phyloP scores from a whole-genome alignment of 1,140 invertebrate genomes.

The Hetaerina americana region DNA sequence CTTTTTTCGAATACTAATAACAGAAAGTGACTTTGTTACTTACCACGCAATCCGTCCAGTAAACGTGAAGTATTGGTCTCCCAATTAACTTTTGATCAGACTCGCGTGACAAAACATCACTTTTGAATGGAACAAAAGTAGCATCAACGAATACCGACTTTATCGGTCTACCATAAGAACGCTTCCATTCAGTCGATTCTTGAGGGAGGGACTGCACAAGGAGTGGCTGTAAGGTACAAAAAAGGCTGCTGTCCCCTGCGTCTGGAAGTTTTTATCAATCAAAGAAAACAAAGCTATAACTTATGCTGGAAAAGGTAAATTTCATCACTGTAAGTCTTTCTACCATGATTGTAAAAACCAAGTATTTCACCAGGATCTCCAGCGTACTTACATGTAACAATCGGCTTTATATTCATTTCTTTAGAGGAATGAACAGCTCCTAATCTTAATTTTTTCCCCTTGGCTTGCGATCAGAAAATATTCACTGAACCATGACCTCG shows the following conservation, averaged over 20 bases:
- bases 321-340: no score
- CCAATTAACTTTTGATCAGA: conserved; percentile 57
- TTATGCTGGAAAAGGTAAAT: no score
- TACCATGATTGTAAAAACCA: no score
- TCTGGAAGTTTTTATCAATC: conserved; percentile 37
- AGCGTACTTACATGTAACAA: no score
- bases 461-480: no score
- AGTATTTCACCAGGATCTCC: no score
- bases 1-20: background rate
- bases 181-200: conserved; percentile 79
- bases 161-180: conserved; percentile 64
- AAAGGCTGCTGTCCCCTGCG: conserved; percentile 77
- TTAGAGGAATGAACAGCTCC: no score
- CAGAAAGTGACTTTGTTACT: conserved; percentile 23
- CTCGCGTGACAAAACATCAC: conserved; percentile 51
- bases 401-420: no score
- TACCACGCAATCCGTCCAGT: conserved; percentile 87
- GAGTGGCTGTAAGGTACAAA: conserved; percentile 62
- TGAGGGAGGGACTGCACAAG: conserved; percentile 65
- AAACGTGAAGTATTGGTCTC: conserved; percentile 85
- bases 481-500: no score
- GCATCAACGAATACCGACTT: conserved; percentile 75
- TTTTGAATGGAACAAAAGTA: conserved; percentile 68
- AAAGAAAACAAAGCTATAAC: no score
- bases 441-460: no score